Evolutionary conservation across 2,888 invertebrate species (phyloP).

Genomic region (Ectemnius lituratus): DNA sequence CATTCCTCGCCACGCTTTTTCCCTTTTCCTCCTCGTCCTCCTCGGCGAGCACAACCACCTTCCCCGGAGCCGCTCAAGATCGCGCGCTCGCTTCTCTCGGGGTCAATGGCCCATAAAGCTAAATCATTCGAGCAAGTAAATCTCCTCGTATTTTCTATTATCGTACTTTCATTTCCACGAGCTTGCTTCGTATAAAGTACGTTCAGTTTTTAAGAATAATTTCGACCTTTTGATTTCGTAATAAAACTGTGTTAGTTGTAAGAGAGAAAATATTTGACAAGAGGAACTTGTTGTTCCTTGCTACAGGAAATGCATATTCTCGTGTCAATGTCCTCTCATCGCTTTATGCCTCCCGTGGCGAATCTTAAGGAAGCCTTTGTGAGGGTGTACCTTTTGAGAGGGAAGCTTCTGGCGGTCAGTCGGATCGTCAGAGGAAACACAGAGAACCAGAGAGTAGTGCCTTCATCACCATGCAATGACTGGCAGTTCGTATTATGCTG

Average conservation of each 20-base stretch:
- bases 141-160: too few relatives aligned
- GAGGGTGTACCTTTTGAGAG: conserved; percentile 37
- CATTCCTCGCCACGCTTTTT: background rate
- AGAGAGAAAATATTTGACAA: conserved; percentile 20
- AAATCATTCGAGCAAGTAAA: conserved; percentile 46
- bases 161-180: too few relatives aligned
- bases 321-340: conserved; percentile 55
- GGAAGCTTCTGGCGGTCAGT: background rate
- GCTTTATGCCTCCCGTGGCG: conserved; percentile 41
- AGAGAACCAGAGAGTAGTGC: conserved; percentile 50
- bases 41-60: conserved; percentile 16
- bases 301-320: conserved; percentile 41
- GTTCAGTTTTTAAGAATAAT: too few relatives aligned
- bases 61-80: conserved; percentile 48
- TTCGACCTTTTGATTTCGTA: too few relatives aligned
- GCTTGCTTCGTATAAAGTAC: too few relatives aligned
- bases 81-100: conserved; percentile 46
- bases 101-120: conserved; percentile 70
- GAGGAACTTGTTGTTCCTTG: conserved; percentile 32
- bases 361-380: conserved; percentile 53
- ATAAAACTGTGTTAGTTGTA: too few relatives aligned
- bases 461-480: conserved; percentile 72
- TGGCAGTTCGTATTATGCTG: conserved; percentile 67
- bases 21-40: conserved; percentile 11
- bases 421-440: background rate